Percentiles rank a stretch among this genome's conserved stretches.
These are phyloP conservation scores for Sylvilagus bachmani DNA, from an alignment of 2,113 vertebrate species.

Conservation along the genomic window DNA sequence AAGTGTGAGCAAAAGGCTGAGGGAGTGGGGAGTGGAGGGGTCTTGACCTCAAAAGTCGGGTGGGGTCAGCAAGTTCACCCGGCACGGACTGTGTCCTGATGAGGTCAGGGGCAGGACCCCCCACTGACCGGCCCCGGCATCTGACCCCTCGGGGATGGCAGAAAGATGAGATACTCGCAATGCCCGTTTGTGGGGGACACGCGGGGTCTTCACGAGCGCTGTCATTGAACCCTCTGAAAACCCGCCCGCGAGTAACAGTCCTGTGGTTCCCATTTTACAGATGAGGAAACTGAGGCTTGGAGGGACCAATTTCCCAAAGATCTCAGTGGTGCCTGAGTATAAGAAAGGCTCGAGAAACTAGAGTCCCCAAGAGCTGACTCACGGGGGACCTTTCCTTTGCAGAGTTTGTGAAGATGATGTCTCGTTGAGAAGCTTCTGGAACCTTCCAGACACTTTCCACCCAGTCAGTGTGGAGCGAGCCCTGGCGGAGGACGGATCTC, in stretches of 20 bases:
- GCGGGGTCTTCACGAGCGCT: background rate
- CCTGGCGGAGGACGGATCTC: background rate
- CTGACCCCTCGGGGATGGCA: background rate
- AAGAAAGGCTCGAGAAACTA: background rate
- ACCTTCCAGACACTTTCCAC: background rate
- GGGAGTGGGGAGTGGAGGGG: too few relatives aligned
- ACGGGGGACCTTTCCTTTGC: conserved; percentile 7
- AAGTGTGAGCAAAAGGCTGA: too few relatives aligned
- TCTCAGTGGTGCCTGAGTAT: rapidly evolving
- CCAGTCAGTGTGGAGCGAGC: background rate
- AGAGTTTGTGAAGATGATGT: conserved; percentile 84
- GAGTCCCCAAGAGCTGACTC: background rate
- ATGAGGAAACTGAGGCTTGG: background rate
- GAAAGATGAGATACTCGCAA: background rate
- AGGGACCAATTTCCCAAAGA: background rate
- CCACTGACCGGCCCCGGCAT: rapidly evolving
- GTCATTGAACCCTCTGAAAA: background rate
- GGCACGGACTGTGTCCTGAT: background rate
- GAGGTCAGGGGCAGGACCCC: background rate
- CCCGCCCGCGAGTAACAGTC: background rate
- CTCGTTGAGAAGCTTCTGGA: conserved; percentile 60
- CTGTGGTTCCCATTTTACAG: background rate
- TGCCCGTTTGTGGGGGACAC: background rate
- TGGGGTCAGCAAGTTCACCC: background rate
- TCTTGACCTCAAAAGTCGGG: background rate